These are phyloP conservation scores for Blomia tropicalis DNA, from an alignment of 2,888 invertebrate genomes.

Conservation along the genomic window DNA sequence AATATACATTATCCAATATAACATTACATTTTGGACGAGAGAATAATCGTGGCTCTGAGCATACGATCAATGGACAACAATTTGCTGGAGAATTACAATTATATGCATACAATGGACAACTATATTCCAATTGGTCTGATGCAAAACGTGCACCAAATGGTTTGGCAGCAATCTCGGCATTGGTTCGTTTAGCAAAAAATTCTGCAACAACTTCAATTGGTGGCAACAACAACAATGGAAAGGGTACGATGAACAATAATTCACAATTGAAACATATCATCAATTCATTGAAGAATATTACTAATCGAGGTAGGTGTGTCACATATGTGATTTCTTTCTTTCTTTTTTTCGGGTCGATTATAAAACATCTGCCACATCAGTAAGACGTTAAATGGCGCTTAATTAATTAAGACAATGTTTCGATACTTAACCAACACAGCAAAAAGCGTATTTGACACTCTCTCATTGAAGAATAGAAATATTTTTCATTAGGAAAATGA, in stretches of 20 bases:
- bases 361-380: too few species aligned
- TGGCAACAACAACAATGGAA: too few species aligned
- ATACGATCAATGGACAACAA: slow-evolving; percentile 80
- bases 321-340: too few species aligned
- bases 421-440: too few species aligned
- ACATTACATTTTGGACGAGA: slow-evolving; percentile 28
- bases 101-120: slow-evolving; percentile 90
- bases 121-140: slow-evolving; percentile 87
- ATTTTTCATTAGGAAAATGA: too few species aligned
- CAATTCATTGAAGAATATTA: slow-evolving; percentile 56
- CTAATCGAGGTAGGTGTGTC: slow-evolving; percentile 64
- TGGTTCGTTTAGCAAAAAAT: slow-evolving; percentile 60
- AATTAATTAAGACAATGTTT: too few species aligned
- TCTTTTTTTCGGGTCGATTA: too few species aligned
- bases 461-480: too few species aligned
- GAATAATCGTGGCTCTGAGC: slow-evolving; percentile 85
- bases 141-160: slow-evolving; percentile 84
- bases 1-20: slow-evolving; percentile 58
- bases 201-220: too few species aligned
- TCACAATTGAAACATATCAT: slow-evolving; percentile 16
- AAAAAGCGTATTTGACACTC: too few species aligned
- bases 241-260: slow-evolving; percentile 3
- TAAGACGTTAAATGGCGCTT: too few species aligned
- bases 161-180: slow-evolving; percentile 76
- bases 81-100: slow-evolving; percentile 98